These are phyloP conservation scores for Lycia hirtaria DNA, from an alignment of 2,888 invertebrate genomes.

Conservation along the genomic window DNA sequence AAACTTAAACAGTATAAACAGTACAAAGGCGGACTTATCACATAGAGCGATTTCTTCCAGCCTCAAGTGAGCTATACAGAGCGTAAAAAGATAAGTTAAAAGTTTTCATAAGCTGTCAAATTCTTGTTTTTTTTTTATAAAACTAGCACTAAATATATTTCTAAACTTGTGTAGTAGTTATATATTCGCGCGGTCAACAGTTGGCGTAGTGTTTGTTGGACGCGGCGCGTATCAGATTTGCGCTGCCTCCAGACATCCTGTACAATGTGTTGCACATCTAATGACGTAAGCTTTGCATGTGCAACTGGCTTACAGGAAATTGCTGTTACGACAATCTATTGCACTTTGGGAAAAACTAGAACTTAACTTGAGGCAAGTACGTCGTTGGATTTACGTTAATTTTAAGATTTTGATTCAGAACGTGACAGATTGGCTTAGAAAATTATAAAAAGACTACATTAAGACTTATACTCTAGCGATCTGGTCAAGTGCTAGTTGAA, in stretches of 20 bases:
- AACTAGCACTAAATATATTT: background rate
- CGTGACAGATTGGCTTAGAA: no score
- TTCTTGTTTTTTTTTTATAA: background rate
- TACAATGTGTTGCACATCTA: constrained; percentile 71
- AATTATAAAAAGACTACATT: no score
- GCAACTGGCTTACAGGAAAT: constrained; percentile 48
- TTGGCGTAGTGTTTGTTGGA: constrained; percentile 68
- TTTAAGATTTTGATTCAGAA: no score
- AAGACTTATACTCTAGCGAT: no score
- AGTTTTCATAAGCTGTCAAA: no score
- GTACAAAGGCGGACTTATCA: no score
- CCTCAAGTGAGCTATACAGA: no score
- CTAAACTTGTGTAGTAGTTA: background rate
- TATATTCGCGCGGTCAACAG: constrained; percentile 29
- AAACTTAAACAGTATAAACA: no score
- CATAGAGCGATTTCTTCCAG: no score
- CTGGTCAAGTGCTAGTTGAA: no score
- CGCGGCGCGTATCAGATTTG: constrained; percentile 68
- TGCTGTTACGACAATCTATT: constrained; percentile 30
- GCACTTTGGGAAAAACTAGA: background rate
- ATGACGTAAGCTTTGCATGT: constrained; percentile 47
- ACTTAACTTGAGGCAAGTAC: background rate
- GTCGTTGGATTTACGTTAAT: background rate
- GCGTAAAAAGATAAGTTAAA: no score
- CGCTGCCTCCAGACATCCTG: constrained; percentile 71